Evolutionary conservation across 1,140 invertebrate species (phyloP).

Genomic region (Drosophila gunungcola): DNA sequence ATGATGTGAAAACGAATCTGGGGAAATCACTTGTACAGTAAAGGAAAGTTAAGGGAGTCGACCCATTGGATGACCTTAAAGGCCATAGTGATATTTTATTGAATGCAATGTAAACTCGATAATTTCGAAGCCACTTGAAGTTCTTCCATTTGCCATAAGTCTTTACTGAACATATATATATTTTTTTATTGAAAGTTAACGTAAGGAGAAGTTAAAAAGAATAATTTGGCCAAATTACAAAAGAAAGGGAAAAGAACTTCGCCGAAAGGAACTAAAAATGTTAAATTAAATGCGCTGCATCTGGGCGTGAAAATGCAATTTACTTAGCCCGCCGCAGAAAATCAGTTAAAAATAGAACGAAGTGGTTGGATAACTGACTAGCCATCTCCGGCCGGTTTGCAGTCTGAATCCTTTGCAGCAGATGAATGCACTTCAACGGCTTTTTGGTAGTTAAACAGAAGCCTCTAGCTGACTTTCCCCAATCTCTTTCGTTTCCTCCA

Average conservation of each 20-base stretch:
- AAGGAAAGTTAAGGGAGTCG: background rate
- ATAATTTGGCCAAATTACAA: no score
- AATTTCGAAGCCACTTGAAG: no score
- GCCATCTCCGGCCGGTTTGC: slow-evolving; percentile 19
- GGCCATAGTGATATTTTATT: background rate
- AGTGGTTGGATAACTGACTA: slow-evolving; percentile 23
- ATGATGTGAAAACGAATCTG: slow-evolving; percentile 67
- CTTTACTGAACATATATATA: no score
- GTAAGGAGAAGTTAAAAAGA: no score
- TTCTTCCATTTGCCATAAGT: no score
- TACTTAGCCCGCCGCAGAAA: slow-evolving; percentile 46
- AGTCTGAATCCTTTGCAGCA: slow-evolving; percentile 13
- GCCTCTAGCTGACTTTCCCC: slow-evolving; percentile 6
- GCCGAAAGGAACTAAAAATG: slow-evolving; percentile 49
- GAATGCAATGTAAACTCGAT: no score
- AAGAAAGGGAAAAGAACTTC: no score
- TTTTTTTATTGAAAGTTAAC: no score
- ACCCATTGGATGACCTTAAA: background rate
- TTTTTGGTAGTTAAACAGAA: slow-evolving; percentile 35
- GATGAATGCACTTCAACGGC: slow-evolving; percentile 20
- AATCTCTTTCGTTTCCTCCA: background rate
- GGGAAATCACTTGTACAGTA: slow-evolving; percentile 40
- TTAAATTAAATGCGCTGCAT: slow-evolving; percentile 55
- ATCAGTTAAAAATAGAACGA: slow-evolving; percentile 25
- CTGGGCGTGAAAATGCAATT: slow-evolving; percentile 75